Conservation (phyloP, 2,113 vertebrate genomes). For the Grus americana region DNA sequence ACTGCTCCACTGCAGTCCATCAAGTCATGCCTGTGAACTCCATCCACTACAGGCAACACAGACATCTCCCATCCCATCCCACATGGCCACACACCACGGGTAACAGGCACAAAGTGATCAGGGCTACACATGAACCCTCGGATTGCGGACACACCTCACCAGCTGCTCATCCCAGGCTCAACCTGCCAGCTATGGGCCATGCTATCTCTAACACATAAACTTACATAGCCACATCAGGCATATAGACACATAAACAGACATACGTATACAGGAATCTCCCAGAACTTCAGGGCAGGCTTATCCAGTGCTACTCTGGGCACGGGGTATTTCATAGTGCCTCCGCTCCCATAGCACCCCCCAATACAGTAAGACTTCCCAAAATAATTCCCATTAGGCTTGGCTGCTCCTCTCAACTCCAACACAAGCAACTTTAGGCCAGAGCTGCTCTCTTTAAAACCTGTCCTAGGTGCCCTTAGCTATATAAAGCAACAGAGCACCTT, state of each 20-base stretch:
- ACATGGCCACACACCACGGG: fast-evolving
- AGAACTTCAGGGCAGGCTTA: background rate
- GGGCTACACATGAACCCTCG: background rate
- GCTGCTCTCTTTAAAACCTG: background rate
- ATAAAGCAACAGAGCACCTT: background rate
- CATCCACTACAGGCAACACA: fast-evolving
- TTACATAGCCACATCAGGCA: background rate
- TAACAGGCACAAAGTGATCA: background rate
- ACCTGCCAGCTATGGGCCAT: background rate
- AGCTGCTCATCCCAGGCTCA: background rate
- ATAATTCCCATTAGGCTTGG: background rate
- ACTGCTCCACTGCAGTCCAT: background rate
- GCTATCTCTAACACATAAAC: background rate
- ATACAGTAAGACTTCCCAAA: background rate
- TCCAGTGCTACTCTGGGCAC: background rate
- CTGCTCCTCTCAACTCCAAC: background rate
- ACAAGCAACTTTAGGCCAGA: background rate
- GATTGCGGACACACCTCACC: fast-evolving
- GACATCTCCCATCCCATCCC: background rate
- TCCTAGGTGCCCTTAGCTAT: background rate
- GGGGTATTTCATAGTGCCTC: background rate
- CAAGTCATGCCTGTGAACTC: fast-evolving
- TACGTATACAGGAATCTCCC: background rate
- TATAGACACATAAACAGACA: background rate
- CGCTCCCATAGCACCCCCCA: fast-evolving